Conservation (phyloP, 2,888 invertebrate genomes). For the Slavum lentiscoides region DNA sequence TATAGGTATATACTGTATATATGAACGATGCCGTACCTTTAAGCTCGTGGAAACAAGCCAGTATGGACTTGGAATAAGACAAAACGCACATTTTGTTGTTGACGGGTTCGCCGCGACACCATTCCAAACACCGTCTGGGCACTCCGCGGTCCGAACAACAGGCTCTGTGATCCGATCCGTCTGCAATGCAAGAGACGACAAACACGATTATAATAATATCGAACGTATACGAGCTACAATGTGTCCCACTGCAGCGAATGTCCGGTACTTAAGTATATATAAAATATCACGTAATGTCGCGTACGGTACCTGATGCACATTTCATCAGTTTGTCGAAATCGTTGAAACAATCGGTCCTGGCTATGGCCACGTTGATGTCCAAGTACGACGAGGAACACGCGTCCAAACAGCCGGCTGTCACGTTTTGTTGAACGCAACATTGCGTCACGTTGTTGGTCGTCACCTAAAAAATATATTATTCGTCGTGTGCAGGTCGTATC, state of each 20-base stretch:
- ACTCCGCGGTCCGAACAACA: conserved; percentile 82
- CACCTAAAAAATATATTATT: conserved; percentile 58
- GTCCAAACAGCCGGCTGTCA: conserved; percentile 76
- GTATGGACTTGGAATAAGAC: conserved; percentile 74
- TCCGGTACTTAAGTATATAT: too few species aligned
- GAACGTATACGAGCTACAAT: background rate
- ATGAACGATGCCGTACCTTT: conserved; percentile 61
- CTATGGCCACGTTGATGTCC: conserved; percentile 80
- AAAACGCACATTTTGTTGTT: conserved; percentile 71
- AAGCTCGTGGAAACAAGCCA: conserved; percentile 80
- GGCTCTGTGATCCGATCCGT: conserved; percentile 75
- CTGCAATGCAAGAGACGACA: conserved; percentile 57
- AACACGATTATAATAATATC: background rate
- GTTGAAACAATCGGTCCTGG: conserved; percentile 77
- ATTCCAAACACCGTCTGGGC: conserved; percentile 78
- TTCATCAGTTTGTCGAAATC: conserved; percentile 85
- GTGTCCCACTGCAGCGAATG: too few species aligned
- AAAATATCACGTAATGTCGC: background rate
- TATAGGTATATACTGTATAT: too few species aligned
- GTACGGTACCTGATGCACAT: conserved; percentile 72
- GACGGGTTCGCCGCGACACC: conserved; percentile 79
- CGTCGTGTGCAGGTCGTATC: too few species aligned
- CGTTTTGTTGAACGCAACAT: conserved; percentile 80
- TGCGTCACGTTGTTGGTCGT: conserved; percentile 74
- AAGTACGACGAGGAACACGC: conserved; percentile 78